Evolutionary conservation across 1,140 invertebrate genomes (phyloP).

Genomic region (Anoplolepis gracilipes): DNA sequence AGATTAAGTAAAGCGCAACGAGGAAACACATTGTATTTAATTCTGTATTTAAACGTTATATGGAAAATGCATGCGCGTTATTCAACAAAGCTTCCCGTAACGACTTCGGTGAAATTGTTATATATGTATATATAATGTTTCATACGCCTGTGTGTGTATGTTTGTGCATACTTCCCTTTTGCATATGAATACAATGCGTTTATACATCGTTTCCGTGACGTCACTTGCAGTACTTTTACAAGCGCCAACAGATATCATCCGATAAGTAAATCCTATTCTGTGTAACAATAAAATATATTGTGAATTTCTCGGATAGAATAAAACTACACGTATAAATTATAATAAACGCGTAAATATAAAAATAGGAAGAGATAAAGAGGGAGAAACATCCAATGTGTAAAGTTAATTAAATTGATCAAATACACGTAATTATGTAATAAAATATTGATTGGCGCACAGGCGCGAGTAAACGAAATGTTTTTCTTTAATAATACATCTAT

Average conservation of each 20-base stretch:
- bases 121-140: conserved; percentile 16
- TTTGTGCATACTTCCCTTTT: no score
- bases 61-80: conserved; percentile 18
- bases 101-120: background rate
- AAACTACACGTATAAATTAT: background rate
- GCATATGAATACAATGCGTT: background rate
- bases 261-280: conserved; percentile 27
- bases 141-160: no score
- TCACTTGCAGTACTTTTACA: conserved; percentile 21
- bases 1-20: conserved; percentile 20
- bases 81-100: conserved; percentile 1
- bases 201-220: conserved; percentile 33
- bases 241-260: conserved; percentile 1
- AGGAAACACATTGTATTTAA: conserved; percentile 29
- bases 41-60: conserved; percentile 35
- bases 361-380: background rate
- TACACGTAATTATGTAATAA: no score
- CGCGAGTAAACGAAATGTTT: no score
- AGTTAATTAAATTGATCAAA: background rate
- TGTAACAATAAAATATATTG: background rate
- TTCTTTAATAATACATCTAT: no score
- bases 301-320: background rate
- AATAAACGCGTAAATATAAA: background rate
- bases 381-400: background rate
- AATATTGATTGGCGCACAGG: no score